Conservation (phyloP, 37 sponge, comb jelly and placozoan species). For the Hexactinellida sp. region DNA sequence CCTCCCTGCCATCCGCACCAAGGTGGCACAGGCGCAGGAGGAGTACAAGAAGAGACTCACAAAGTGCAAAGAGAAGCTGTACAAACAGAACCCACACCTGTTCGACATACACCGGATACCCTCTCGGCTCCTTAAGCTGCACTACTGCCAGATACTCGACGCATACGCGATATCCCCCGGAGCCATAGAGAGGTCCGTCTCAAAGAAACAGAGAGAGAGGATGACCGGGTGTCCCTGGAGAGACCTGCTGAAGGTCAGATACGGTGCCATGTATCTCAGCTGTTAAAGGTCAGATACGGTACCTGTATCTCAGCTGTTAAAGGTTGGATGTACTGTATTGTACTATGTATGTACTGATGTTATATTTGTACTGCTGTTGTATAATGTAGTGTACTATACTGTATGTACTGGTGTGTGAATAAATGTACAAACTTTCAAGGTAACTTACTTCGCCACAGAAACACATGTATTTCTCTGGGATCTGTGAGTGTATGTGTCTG, state of each 20-base stretch:
- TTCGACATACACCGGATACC: slow-evolving; percentile 33
- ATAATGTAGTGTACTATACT: no score
- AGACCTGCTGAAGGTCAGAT: slow-evolving; percentile 9
- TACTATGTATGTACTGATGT: neutral
- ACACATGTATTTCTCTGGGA: slow-evolving; percentile 63
- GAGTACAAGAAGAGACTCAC: slow-evolving; percentile 21
- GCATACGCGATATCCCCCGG: slow-evolving; percentile 26
- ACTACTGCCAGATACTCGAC: slow-evolving; percentile 29
- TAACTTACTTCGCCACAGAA: slow-evolving; percentile 62
- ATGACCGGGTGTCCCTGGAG: neutral
- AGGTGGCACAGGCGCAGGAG: slow-evolving; percentile 20
- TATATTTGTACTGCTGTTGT: no score
- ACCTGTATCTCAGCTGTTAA: neutral
- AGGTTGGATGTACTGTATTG: no score
- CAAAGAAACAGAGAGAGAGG: neutral
- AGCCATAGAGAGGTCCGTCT: neutral
- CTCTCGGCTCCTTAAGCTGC: slow-evolving; percentile 10
- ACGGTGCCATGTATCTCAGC: neutral
- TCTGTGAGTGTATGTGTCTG: neutral
- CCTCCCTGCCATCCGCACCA: slow-evolving; percentile 30
- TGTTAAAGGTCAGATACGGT: neutral
- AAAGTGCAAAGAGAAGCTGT: slow-evolving; percentile 16
- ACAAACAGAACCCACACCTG: slow-evolving; percentile 17
- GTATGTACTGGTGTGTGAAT: no score
- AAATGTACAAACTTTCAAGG: no score